These are phyloP conservation scores for Cancer borealis DNA, from an alignment of 2,888 invertebrate species.

Conservation along the genomic window DNA sequence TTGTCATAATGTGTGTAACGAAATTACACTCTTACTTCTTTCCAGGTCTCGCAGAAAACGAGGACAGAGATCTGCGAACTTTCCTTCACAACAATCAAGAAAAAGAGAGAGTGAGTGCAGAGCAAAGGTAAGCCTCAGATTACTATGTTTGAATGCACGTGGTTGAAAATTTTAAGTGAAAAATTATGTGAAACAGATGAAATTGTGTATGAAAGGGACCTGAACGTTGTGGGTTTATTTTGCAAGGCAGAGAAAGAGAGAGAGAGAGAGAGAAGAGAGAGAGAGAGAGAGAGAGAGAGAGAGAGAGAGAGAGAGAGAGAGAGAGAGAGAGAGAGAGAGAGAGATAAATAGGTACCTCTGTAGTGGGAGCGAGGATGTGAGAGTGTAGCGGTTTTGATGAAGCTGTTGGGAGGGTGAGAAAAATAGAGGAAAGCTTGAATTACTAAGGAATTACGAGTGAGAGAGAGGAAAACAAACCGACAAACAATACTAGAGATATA, in stretches of 20 bases:
- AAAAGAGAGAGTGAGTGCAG: background rate
- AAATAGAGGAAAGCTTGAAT: background rate
- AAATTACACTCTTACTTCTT: background rate
- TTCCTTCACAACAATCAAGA: background rate
- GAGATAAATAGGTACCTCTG: background rate
- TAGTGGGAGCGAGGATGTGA: too few relatives aligned
- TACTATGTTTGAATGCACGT: background rate
- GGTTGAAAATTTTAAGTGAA: background rate
- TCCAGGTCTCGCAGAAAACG: background rate
- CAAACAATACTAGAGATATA: too few relatives aligned
- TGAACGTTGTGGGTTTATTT: background rate
- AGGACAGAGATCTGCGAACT: background rate
- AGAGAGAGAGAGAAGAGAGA: constrained; percentile 20
- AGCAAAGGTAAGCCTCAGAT: background rate
- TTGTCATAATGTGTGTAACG: background rate
- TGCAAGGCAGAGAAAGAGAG: background rate
- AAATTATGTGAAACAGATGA: background rate
- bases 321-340: background rate
- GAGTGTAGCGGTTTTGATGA: background rate
- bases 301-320: constrained; percentile 20
- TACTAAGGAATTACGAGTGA: too few relatives aligned
- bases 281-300: constrained; percentile 20
- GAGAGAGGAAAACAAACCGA: background rate
- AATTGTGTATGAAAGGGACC: background rate
- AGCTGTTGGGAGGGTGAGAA: background rate